These are phyloP conservation scores for Muscidifurax raptorellus DNA, from an alignment of 1,140 invertebrate species.

Conservation along the genomic window DNA sequence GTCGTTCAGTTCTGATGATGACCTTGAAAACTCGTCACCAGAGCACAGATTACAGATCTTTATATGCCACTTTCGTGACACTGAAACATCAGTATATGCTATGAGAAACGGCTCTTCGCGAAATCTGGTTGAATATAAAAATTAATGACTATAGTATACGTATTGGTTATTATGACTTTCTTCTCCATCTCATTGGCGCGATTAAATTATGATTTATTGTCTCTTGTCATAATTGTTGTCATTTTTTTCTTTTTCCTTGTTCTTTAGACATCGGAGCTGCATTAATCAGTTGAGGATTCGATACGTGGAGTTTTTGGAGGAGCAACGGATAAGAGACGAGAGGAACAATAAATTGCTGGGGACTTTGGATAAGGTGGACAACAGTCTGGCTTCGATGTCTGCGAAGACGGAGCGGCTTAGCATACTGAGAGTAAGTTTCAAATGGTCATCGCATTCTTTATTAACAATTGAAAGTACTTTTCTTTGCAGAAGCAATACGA, in stretches of 20 bases:
- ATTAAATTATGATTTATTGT: no score
- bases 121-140: background rate
- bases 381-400: constrained; percentile 75
- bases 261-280: constrained; percentile 69
- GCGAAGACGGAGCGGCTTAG: constrained; percentile 80
- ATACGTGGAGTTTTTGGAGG: constrained; percentile 79
- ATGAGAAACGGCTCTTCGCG: background rate
- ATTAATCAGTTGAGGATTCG: constrained; percentile 76
- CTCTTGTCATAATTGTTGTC: no score
- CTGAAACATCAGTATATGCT: background rate
- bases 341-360: constrained; percentile 78
- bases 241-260: background rate
- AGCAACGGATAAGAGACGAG: constrained; percentile 77
- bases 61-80: constrained; percentile 6
- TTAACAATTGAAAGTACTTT: background rate
- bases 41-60: background rate
- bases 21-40: constrained; percentile 18
- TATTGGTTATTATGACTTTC: background rate
- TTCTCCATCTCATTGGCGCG: background rate
- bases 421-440: constrained; percentile 73
- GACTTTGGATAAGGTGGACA: constrained; percentile 78
- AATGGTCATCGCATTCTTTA: constrained; percentile 6
- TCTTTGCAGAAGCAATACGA: constrained; percentile 70
- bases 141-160: no score
- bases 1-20: background rate